These are phyloP conservation scores for Bucco capensis DNA, from an alignment of 2,113 vertebrate genomes.

Conservation along the genomic window DNA sequence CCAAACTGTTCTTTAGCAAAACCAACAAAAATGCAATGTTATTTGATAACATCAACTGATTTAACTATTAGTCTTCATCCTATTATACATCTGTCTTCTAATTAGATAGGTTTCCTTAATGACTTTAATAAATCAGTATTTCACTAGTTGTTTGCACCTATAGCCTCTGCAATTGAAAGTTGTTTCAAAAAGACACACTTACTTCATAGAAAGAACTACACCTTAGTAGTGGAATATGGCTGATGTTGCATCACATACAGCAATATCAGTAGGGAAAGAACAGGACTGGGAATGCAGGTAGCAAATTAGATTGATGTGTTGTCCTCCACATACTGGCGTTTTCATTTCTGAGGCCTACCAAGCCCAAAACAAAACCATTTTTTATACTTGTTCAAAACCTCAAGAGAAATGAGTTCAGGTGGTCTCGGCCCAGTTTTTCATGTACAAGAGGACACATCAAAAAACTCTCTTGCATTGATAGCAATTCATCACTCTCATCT, in stretches of 20 bases:
- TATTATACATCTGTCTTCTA: background rate
- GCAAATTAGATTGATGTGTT: constrained; percentile 81
- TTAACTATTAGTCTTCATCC: background rate
- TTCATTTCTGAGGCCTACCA: constrained; percentile 78
- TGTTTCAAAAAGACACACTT: background rate
- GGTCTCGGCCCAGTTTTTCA: constrained; percentile 67
- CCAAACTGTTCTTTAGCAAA: background rate
- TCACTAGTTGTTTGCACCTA: background rate
- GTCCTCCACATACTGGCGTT: constrained; percentile 72
- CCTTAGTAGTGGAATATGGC: background rate
- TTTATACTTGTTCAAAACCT: constrained; percentile 76
- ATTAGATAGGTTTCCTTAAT: background rate
- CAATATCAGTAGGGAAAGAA: constrained; percentile 36
- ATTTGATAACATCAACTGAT: background rate
- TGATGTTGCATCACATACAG: constrained; percentile 26
- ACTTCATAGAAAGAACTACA: background rate
- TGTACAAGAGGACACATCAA: constrained; percentile 69
- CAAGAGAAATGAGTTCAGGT: constrained; percentile 77
- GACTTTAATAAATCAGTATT: background rate
- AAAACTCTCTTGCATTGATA: constrained; percentile 67
- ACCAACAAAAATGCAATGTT: background rate
- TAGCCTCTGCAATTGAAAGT: background rate
- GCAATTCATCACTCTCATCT: constrained; percentile 72
- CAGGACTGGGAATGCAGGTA: constrained; percentile 47
- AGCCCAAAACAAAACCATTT: constrained; percentile 79